A percentile compares a stretch with the other conserved stretches of the same genome.
Conservation (phyloP, 2,888 invertebrate genomes). For the Lithosia quadra region DNA sequence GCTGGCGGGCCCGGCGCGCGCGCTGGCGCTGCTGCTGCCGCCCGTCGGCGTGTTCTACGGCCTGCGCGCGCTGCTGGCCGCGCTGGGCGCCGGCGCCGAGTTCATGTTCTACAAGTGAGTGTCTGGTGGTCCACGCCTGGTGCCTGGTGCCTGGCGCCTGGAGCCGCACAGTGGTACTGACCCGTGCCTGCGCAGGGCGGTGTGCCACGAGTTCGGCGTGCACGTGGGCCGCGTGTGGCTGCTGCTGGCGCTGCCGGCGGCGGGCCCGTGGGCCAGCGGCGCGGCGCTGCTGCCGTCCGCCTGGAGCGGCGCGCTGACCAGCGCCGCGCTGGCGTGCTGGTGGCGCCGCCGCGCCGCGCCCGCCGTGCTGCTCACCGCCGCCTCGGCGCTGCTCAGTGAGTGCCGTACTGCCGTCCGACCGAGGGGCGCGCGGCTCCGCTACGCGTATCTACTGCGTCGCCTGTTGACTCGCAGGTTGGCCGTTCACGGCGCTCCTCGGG, state of each 20-base stretch:
- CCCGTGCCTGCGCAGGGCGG: slow-evolving; percentile 89
- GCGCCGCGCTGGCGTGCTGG: slow-evolving; percentile 96
- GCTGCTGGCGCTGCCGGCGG: slow-evolving; percentile 92
- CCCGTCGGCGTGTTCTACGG: slow-evolving; percentile 73
- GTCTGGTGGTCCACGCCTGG: no score
- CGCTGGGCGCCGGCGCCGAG: slow-evolving; percentile 94
- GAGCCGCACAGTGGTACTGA: no score
- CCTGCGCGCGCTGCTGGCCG: slow-evolving; percentile 92
- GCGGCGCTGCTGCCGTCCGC: slow-evolving; percentile 97
- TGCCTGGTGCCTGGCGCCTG: no score
- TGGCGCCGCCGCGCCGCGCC: slow-evolving; percentile 92
- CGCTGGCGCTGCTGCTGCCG: slow-evolving; percentile 94
- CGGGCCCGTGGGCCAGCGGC: slow-evolving; percentile 96
- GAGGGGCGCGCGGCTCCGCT: no score
- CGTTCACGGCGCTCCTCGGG: slow-evolving; percentile 97
- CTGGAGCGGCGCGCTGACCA: slow-evolving; percentile 96
- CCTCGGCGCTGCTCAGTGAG: slow-evolving; percentile 91
- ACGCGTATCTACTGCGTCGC: not conserved
- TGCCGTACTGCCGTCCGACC: no score
- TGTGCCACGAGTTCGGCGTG: slow-evolving; percentile 96
- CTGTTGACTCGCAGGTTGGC: slow-evolving; percentile 92
- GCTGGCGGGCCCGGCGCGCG: slow-evolving; percentile 94
- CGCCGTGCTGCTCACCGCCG: slow-evolving; percentile 94
- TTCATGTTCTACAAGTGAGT: slow-evolving; percentile 97
- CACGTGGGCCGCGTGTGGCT: slow-evolving; percentile 95